These are phyloP conservation scores for Rallus limicola DNA, from an alignment of 2,113 vertebrate genomes.

Conservation along the genomic window DNA sequence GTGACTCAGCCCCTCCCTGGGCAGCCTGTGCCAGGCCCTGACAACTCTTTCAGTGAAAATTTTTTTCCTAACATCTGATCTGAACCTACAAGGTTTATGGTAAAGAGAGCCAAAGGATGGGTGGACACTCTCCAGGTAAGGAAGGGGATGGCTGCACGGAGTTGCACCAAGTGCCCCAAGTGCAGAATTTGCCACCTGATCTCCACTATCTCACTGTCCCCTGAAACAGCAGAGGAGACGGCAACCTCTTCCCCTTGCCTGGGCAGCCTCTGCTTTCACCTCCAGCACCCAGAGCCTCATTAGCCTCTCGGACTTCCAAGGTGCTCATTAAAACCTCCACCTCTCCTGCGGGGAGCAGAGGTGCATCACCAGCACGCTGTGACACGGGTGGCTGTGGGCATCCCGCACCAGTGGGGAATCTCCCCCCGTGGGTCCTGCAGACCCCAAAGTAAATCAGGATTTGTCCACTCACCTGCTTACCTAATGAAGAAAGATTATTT, in stretches of 20 bases:
- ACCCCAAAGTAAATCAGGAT: background rate
- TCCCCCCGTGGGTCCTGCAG: background rate
- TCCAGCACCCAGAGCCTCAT: background rate
- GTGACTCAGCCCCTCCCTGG: no score
- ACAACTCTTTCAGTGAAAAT: no score
- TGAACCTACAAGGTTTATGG: background rate
- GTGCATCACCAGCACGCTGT: accelerated
- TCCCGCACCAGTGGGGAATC: accelerated
- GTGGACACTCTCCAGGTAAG: accelerated
- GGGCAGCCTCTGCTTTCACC: background rate
- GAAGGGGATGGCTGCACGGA: background rate
- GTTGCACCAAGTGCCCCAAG: background rate
- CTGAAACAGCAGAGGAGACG: background rate
- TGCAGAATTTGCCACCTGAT: background rate
- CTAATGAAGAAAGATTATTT: background rate
- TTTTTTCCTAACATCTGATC: no score
- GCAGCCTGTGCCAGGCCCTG: no score
- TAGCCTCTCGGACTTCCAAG: background rate
- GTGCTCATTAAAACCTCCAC: background rate
- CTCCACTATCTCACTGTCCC: background rate
- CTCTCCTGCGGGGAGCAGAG: accelerated
- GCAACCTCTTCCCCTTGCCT: background rate
- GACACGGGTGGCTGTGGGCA: background rate
- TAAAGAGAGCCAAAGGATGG: background rate
- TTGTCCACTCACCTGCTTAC: background rate